Conservation (phyloP, 2,113 vertebrate species). For the Lates calcarifer region DNA sequence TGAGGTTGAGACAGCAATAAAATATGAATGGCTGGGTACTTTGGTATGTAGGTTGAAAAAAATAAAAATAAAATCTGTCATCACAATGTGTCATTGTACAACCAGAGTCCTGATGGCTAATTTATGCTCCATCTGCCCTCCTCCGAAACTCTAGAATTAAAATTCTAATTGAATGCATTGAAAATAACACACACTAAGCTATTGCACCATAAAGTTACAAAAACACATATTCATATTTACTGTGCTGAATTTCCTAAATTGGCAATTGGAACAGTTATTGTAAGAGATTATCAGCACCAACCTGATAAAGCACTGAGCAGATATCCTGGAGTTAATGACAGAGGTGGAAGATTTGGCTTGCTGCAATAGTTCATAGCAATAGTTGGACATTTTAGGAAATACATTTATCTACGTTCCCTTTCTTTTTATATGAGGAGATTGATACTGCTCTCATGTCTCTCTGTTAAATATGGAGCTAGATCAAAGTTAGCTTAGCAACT, state of each 20-base stretch:
- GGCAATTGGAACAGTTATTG: background rate
- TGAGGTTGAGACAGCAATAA: constrained; percentile 48
- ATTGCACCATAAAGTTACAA: constrained; percentile 8
- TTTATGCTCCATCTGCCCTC: constrained; percentile 65
- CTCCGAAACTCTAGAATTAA: constrained; percentile 37
- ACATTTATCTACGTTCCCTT: background rate
- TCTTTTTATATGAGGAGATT: background rate
- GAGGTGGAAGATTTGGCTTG: background rate
- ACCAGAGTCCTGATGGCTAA: constrained; percentile 54
- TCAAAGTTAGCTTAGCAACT: background rate
- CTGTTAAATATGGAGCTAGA: background rate
- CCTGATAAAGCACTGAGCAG: background rate
- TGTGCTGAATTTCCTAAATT: background rate
- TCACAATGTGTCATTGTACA: constrained; percentile 38
- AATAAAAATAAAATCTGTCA: constrained; percentile 53
- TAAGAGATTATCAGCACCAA: background rate
- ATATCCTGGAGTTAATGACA: background rate
- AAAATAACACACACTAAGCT: background rate
- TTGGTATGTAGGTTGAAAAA: constrained; percentile 44
- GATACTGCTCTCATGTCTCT: background rate
- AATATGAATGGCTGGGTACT: constrained; percentile 51
- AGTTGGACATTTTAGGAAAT: background rate
- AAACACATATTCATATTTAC: background rate
- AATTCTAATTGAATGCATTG: constrained; percentile 30
- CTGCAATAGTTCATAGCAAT: background rate